Conservation (phyloP, 2,113 vertebrate species). For the Mesocricetus auratus region DNA sequence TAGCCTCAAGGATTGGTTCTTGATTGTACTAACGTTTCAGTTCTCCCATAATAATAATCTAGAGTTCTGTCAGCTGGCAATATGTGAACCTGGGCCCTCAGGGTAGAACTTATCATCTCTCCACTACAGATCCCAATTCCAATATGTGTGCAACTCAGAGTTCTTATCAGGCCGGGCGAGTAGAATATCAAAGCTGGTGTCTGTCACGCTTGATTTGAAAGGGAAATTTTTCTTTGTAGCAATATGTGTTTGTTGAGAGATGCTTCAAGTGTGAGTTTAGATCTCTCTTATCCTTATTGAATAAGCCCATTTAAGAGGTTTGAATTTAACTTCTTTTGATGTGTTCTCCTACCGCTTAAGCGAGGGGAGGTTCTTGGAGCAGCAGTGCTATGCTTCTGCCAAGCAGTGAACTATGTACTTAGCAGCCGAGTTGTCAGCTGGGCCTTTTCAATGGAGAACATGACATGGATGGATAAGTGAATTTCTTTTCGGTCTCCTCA, state of each 20-base stretch:
- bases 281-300: conserved; percentile 70
- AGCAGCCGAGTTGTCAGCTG: conserved; percentile 22
- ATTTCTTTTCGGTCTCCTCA: not conserved
- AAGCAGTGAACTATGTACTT: conserved; percentile 62
- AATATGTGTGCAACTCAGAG: conserved; percentile 27
- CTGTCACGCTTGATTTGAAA: conserved; percentile 79
- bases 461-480: conserved; percentile 30
- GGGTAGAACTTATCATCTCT: conserved; percentile 68
- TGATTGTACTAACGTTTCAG: not conserved
- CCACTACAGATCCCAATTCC: conserved; percentile 49
- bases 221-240: conserved; percentile 76
- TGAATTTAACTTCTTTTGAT: conserved; percentile 79
- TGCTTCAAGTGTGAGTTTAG: conserved; percentile 74
- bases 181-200: conserved; percentile 75
- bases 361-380: conserved; percentile 69
- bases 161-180: conserved; percentile 64
- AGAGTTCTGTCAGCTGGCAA: conserved; percentile 45
- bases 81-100: conserved; percentile 48
- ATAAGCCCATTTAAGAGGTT: conserved; percentile 72
- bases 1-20: conserved; percentile 35
- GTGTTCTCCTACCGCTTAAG: conserved; percentile 71
- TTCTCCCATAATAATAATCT: conserved; percentile 52
- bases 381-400: conserved; percentile 41
- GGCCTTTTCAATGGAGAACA: conserved; percentile 44
- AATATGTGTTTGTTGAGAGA: conserved; percentile 77